Evolutionary conservation across 2,888 invertebrate genomes (phyloP).

Genomic region (Rotaria sp.): DNA sequence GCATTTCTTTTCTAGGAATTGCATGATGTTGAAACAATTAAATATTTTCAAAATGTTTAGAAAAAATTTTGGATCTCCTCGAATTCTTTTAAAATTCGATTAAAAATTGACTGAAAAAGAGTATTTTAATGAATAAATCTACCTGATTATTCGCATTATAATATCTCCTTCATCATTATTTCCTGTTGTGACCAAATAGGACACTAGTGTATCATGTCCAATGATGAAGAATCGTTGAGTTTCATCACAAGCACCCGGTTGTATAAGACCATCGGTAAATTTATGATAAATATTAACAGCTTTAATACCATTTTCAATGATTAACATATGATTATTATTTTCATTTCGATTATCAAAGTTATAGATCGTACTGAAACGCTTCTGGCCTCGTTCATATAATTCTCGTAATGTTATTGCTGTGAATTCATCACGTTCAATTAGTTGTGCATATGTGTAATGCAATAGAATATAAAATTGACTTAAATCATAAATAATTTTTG

Average conservation of each 20-base stretch:
- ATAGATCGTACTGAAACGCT: neutral
- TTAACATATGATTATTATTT: neutral
- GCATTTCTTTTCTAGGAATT: too few species aligned
- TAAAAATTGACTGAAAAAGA: too few species aligned
- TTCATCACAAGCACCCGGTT: too few species aligned
- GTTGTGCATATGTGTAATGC: neutral
- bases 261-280: too few species aligned
- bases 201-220: neutral
- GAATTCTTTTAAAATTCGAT: too few species aligned
- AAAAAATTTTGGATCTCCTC: too few species aligned
- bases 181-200: neutral
- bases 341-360: neutral
- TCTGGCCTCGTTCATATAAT: neutral
- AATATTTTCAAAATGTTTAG: too few species aligned
- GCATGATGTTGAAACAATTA: too few species aligned
- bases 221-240: neutral
- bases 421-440: neutral
- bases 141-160: neutral
- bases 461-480: constrained; percentile 11
- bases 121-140: too few species aligned
- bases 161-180: constrained; percentile 27
- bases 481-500: neutral
- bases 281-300: too few species aligned
- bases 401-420: neutral
- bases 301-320: neutral